phyloP scores from a whole-genome alignment of 2,888 invertebrate genomes.

The Eulithis testata region DNA sequence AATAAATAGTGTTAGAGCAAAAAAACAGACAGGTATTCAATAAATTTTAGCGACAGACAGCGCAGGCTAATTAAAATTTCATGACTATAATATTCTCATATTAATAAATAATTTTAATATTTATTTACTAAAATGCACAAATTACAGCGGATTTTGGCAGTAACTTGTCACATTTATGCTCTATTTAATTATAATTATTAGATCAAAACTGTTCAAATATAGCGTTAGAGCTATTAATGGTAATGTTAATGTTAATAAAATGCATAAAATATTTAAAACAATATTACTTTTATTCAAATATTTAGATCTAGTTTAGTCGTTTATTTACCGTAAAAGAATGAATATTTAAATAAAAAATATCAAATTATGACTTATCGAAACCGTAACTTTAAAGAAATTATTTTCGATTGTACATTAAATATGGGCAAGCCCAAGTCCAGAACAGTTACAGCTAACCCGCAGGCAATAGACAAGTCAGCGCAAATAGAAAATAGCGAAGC shows the following conservation, averaged over 20 bases:
- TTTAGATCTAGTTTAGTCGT: not conserved
- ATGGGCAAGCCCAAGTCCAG: too few relatives aligned
- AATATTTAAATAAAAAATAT: too few relatives aligned
- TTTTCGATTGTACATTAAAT: too few relatives aligned
- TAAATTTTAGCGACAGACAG: too few relatives aligned
- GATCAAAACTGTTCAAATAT: conserved; percentile 13
- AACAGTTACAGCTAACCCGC: too few relatives aligned
- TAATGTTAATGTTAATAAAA: conserved; percentile 13
- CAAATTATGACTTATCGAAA: too few relatives aligned
- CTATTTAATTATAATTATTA: conserved; percentile 11
- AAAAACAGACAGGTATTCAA: too few relatives aligned
- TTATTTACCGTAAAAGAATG: too few relatives aligned
- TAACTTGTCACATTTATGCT: conserved; percentile 9
- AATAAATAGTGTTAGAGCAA: too few relatives aligned
- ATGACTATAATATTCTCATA: not conserved
- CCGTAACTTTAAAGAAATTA: too few relatives aligned
- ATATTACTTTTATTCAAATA: conserved; percentile 15
- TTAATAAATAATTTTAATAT: conserved; percentile 2
- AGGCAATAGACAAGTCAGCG: not conserved
- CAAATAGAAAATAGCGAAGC: conserved; percentile 17
- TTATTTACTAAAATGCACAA: not conserved
- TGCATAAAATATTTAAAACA: conserved; percentile 9
- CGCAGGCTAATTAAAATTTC: too few relatives aligned
- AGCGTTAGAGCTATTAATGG: conserved; percentile 8
- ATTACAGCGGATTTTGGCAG: conserved; percentile 11